These are phyloP conservation scores for Eueides isabella DNA, from an alignment of 1,140 invertebrate genomes.

Conservation along the genomic window DNA sequence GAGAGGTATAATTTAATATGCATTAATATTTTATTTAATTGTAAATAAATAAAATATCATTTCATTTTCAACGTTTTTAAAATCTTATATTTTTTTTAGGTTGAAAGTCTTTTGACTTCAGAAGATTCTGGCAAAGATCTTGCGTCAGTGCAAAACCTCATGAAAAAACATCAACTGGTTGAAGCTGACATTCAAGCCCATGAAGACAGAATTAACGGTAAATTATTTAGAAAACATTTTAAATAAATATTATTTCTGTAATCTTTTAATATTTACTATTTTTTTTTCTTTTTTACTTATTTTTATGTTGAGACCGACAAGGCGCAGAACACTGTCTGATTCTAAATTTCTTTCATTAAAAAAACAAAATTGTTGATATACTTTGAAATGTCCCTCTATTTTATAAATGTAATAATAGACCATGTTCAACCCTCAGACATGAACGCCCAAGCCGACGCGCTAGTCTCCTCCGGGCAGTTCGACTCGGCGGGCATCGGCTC, in stretches of 20 bases:
- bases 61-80: not conserved
- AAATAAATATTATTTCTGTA: too few species aligned
- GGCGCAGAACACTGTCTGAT: too few species aligned
- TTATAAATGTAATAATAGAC: not conserved
- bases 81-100: constrained; percentile 62
- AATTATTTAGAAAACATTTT: not conserved
- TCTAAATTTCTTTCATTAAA: too few species aligned
- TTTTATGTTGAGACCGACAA: too few species aligned
- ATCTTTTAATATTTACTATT: too few species aligned
- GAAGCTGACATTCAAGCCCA: constrained; percentile 98
- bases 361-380: too few species aligned
- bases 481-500: constrained; percentile 96
- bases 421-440: constrained; percentile 84
- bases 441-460: constrained; percentile 96
- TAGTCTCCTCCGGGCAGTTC: constrained; percentile 97
- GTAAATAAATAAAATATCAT: not conserved
- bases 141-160: constrained; percentile 98
- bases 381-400: too few species aligned
- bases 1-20: constrained; percentile 84
- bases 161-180: constrained; percentile 99
- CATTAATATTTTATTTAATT: constrained; percentile 12
- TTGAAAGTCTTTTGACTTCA: constrained; percentile 97
- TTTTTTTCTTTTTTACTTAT: too few species aligned
- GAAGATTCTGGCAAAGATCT: constrained; percentile 99
- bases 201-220: constrained; percentile 96